Evolutionary conservation across 2,797 vertebrate species (phyloP).

Genomic region (Enteromius afrohamiltoni): DNA sequence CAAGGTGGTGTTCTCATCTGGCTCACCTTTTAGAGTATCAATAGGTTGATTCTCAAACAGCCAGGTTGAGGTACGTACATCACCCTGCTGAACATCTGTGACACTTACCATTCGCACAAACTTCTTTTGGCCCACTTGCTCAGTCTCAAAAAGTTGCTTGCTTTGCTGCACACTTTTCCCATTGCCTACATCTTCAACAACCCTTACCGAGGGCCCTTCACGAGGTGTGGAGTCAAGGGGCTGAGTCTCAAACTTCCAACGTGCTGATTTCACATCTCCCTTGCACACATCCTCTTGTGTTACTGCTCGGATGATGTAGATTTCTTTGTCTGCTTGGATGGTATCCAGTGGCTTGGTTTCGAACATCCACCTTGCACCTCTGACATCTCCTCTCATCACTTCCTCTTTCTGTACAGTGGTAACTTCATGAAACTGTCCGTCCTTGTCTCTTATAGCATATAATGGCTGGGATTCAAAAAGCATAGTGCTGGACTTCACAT

Average conservation of each 20-base stretch:
- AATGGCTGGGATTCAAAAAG: constrained; percentile 93
- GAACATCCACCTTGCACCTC: constrained; percentile 92
- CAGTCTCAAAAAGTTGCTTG: constrained; percentile 85
- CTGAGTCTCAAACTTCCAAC: constrained; percentile 92
- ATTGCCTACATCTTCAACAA: constrained; percentile 82
- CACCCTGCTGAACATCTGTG: constrained; percentile 90
- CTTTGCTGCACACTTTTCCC: constrained; percentile 85
- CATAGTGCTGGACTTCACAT: constrained; percentile 92
- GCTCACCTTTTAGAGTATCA: constrained; percentile 85
- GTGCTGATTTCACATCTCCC: constrained; percentile 87
- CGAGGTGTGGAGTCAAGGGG: constrained; percentile 80
- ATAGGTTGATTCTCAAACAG: constrained; percentile 92
- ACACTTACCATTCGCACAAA: constrained; percentile 90
- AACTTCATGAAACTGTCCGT: constrained; percentile 91
- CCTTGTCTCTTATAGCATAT: constrained; percentile 89
- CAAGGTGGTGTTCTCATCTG: constrained; percentile 73
- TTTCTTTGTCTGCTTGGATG: constrained; percentile 85
- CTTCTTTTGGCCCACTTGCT: constrained; percentile 74
- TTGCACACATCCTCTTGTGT: constrained; percentile 91
- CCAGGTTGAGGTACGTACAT: constrained; percentile 91
- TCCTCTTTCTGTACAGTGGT: constrained; percentile 93
- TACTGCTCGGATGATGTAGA: constrained; percentile 92
- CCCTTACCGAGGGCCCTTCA: constrained; percentile 74
- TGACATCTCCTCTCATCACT: constrained; percentile 87
- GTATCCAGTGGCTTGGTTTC: constrained; percentile 92